These are phyloP conservation scores for Carassius auratus DNA, from an alignment of 2,113 vertebrate genomes.

Conservation along the genomic window DNA sequence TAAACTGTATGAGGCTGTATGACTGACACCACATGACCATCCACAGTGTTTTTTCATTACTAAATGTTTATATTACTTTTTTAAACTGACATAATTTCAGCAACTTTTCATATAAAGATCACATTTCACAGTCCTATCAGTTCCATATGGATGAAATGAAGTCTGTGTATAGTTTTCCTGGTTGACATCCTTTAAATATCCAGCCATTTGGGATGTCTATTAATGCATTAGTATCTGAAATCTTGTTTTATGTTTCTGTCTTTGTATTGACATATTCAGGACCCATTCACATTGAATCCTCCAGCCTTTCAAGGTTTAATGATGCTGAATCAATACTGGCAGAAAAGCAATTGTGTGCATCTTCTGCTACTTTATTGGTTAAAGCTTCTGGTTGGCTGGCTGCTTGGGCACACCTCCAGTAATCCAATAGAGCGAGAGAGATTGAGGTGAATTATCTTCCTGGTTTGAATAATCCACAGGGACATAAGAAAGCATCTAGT, in stretches of 20 bases:
- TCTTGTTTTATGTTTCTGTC: not conserved
- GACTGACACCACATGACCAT: no score
- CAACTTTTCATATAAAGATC: not conserved
- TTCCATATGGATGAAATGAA: not conserved
- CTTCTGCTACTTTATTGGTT: constrained; percentile 17
- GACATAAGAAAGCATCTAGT: constrained; percentile 24
- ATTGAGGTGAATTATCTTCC: not conserved
- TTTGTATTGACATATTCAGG: not conserved
- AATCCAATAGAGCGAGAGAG: constrained; percentile 39
- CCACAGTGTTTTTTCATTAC: no score
- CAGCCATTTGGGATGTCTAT: no score
- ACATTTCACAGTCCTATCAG: not conserved
- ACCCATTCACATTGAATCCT: not conserved
- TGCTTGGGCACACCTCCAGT: constrained; percentile 5
- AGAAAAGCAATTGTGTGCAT: constrained; percentile 47
- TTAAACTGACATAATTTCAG: no score
- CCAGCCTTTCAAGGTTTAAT: constrained; percentile 58
- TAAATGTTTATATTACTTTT: no score
- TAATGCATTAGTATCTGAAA: not conserved
- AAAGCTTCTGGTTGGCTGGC: not conserved
- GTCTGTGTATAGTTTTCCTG: not conserved
- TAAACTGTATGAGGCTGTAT: not conserved
- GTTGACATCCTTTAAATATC: no score
- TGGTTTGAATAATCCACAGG: not conserved
- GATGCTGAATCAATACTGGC: constrained; percentile 59